These are phyloP conservation scores for Mythimna albipuncta DNA, from an alignment of 2,888 invertebrate species.

Conservation along the genomic window DNA sequence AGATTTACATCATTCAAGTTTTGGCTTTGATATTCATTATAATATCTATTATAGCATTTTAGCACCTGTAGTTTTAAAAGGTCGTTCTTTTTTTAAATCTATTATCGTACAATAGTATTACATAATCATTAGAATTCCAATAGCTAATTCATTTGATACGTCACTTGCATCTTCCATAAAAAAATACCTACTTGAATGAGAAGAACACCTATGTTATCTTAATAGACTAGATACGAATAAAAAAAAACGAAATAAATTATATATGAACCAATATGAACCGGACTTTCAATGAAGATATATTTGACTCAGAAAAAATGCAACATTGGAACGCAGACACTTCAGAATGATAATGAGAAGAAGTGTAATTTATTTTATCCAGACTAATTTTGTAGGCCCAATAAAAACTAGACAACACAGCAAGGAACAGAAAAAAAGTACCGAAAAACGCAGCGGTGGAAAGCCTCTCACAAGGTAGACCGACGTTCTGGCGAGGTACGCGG, in stretches of 20 bases:
- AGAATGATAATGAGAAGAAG: too few species aligned
- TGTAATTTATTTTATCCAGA: too few species aligned
- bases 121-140: constrained; percentile 10
- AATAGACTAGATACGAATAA: not conserved
- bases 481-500: too few species aligned
- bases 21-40: not conserved
- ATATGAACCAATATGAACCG: not conserved
- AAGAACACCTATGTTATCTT: not conserved
- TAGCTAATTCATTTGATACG: not conserved
- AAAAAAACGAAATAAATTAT: constrained; percentile 18
- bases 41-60: not conserved
- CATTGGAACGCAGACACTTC: too few species aligned
- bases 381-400: not conserved
- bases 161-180: not conserved
- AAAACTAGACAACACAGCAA: not conserved
- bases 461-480: too few species aligned
- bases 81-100: not conserved
- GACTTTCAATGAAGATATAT: not conserved
- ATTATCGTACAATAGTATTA: not conserved
- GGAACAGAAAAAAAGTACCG: not conserved
- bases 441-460: too few species aligned
- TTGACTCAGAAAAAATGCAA: not conserved
- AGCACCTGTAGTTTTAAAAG: constrained; percentile 6
- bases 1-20: constrained; percentile 15
- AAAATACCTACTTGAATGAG: not conserved